Evolutionary conservation across 2,797 vertebrate species (phyloP).

Genomic region (Rallus crepitans): DNA sequence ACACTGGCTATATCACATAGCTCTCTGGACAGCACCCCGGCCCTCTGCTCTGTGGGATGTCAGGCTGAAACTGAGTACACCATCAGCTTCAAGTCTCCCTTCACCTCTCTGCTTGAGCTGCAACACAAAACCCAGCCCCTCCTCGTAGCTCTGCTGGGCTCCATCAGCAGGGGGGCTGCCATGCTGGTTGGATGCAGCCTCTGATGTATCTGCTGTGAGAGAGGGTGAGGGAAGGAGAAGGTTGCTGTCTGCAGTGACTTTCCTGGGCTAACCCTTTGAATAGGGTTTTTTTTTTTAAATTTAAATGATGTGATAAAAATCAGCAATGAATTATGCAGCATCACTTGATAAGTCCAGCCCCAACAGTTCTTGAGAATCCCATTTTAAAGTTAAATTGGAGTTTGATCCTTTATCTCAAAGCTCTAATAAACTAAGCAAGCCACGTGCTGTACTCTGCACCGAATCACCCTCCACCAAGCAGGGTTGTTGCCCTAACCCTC

Average conservation of each 20-base stretch:
- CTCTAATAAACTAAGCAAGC: slow-evolving; percentile 24
- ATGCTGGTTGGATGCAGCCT: neutral
- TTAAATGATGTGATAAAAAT: slow-evolving; percentile 61
- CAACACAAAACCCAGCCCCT: neutral
- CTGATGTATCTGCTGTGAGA: neutral
- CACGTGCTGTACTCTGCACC: neutral
- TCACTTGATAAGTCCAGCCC: slow-evolving; percentile 6
- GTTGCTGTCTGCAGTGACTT: neutral
- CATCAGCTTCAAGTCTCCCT: neutral
- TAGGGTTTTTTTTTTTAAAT: neutral
- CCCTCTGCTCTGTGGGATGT: neutral
- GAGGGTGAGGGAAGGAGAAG: neutral
- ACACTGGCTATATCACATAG: neutral
- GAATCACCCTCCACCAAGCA: neutral
- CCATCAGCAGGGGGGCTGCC: neutral
- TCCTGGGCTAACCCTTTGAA: neutral
- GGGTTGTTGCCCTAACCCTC: neutral
- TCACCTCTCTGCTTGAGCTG: neutral
- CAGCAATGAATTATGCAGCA: slow-evolving; percentile 53
- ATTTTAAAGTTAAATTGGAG: slow-evolving; percentile 35
- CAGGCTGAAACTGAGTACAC: neutral
- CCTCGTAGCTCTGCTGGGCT: neutral
- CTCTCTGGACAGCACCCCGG: neutral
- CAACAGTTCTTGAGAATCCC: slow-evolving; percentile 12
- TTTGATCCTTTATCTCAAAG: slow-evolving; percentile 27